Percentiles rank a stretch among this genome's conserved stretches.
These are phyloP conservation scores for Tychaedon coryphoeus DNA, from an alignment of 2,113 vertebrate species.

Conservation along the genomic window DNA sequence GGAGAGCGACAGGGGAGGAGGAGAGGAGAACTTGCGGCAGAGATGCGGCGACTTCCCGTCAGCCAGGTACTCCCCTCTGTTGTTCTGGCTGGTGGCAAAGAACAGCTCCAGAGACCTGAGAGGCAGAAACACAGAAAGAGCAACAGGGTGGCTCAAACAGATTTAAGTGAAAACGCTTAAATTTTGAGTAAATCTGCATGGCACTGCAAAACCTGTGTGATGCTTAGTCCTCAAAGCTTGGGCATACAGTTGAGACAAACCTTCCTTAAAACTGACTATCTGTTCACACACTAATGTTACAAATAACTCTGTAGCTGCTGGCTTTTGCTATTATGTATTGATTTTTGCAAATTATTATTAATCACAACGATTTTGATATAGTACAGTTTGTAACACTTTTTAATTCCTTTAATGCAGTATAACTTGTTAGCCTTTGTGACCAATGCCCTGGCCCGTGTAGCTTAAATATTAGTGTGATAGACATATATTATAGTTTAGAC, in stretches of 20 bases:
- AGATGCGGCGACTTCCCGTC: constrained; percentile 92
- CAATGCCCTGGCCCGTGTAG: not conserved
- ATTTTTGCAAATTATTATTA: not conserved
- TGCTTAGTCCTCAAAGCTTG: not conserved
- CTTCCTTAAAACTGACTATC: not conserved
- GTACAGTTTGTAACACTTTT: not conserved
- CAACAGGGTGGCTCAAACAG: not conserved
- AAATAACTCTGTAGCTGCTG: not conserved
- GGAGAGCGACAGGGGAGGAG: constrained; percentile 89
- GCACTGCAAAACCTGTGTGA: not conserved
- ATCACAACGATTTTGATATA: not conserved
- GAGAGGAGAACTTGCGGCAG: constrained; percentile 95
- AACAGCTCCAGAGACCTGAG: constrained; percentile 94
- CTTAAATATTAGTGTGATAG: not conserved
- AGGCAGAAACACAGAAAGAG: not conserved
- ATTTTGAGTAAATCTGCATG: not conserved
- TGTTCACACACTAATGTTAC: not conserved
- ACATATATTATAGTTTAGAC: not conserved
- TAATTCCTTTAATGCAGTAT: not conserved
- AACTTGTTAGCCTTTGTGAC: not conserved
- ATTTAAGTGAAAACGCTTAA: not conserved
- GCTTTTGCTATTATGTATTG: not conserved
- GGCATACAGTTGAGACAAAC: not conserved
- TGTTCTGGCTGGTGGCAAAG: constrained; percentile 92
- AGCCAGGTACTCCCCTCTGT: constrained; percentile 82